Conservation (phyloP, 2,113 vertebrate species). For the Pholis gunnellus region DNA sequence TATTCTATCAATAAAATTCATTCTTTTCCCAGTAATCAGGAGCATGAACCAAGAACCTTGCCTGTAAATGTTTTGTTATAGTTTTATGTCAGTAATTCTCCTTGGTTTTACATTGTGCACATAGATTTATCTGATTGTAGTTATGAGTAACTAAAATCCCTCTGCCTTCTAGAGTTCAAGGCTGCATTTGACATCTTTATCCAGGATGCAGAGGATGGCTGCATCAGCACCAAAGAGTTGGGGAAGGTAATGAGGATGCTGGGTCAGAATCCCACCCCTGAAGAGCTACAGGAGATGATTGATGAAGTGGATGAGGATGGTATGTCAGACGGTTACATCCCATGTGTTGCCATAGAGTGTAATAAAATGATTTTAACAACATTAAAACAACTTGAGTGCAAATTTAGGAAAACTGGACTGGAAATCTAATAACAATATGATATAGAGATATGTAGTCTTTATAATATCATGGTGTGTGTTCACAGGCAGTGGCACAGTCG, state of each 20-base stretch:
- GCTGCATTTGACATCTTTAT: slow-evolving; percentile 85
- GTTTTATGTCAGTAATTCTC: neutral
- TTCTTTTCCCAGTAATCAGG: neutral
- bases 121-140: neutral
- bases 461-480: slow-evolving; percentile 7
- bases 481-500: slow-evolving; percentile 86
- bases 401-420: neutral
- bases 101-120: neutral
- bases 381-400: neutral
- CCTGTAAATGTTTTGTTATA: neutral
- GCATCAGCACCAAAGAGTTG: slow-evolving; percentile 84
- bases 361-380: neutral
- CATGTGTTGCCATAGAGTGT: neutral
- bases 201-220: slow-evolving; percentile 84
- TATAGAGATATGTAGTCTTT: neutral
- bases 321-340: slow-evolving; percentile 46
- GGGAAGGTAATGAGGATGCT: slow-evolving; percentile 86
- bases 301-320: slow-evolving; percentile 86
- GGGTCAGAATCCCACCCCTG: slow-evolving; percentile 83
- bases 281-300: slow-evolving; percentile 84
- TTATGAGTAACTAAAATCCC: neutral
- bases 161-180: slow-evolving; percentile 78
- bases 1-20: neutral
- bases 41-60: neutral
- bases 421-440: neutral